These are phyloP conservation scores for Cheirogaleus major DNA, from an alignment of 2,797 vertebrate genomes.

Conservation along the genomic window DNA sequence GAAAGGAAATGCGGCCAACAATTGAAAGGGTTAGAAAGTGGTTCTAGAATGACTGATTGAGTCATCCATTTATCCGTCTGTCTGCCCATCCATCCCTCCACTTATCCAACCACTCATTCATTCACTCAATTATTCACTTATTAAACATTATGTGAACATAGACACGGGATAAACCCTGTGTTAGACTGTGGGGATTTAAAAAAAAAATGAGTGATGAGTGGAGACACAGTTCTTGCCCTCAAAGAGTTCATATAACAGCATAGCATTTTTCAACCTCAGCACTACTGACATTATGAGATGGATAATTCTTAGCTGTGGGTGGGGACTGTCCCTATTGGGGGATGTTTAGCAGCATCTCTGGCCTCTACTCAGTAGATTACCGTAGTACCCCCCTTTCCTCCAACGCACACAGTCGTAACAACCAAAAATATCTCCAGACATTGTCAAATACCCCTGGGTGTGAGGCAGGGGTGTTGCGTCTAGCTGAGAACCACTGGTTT, in stretches of 20 bases:
- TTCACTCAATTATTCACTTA: conserved; percentile 12
- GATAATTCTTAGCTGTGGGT: not conserved
- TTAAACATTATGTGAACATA: not conserved
- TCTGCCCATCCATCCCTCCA: not conserved
- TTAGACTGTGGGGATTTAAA: not conserved
- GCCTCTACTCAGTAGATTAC: not conserved
- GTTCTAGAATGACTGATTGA: not conserved
- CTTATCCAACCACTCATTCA: not conserved
- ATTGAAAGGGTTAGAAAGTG: conserved; percentile 40
- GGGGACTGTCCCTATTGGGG: too few relatives aligned
- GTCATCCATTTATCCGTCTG: not conserved
- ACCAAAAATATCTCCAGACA: not conserved
- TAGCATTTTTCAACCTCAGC: not conserved
- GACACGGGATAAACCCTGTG: not conserved
- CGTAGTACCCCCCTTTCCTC: accelerated
- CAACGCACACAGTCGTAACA: not conserved
- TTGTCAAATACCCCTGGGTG: too few relatives aligned
- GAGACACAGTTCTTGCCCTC: not conserved
- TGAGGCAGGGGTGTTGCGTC: not conserved
- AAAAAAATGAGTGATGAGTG: not conserved
- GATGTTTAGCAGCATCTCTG: not conserved
- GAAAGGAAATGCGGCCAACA: conserved; percentile 48
- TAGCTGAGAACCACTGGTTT: not conserved
- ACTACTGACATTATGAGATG: not conserved
- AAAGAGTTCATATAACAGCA: not conserved